Base-by-base conservation (phyloP, 2,888 invertebrate genomes). In the Agrochola circellaris region DNA sequence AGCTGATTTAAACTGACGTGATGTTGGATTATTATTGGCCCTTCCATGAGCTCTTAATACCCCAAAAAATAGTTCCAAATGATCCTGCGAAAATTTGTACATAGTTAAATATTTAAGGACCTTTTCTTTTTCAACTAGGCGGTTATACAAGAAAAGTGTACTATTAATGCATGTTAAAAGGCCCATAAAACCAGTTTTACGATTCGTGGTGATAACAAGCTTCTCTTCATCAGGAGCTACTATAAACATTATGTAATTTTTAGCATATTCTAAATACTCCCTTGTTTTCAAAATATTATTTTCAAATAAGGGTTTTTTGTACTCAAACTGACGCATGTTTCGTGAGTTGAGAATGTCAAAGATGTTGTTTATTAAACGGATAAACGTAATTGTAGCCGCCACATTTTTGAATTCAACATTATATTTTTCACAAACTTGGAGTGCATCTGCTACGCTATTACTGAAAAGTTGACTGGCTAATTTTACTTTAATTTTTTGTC, bases 1-100 rank as follows among this genome's bases (percentile, higher is more conserved):
- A 71, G 60, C 66, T 9, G 81, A 64, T 66, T 75, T 77, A 65
- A 82, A 84, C 34, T 84, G 84, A 7, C 69, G 64, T 45, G 76
- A 54, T 30, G 75, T 84, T 1, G 79, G 82, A 74, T 84, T 84
- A 60, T 84, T 84, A 72, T 82, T 84, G 8, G 69, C 7, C 26
- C 82, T 48, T 23, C 79, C 73, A 64, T 79, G 61, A 5, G 79
- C 76, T 48, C 73, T 68, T 56, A 77, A 15, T 20, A 66, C n/a
- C 0, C 67, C 45, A 58, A 81, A 81, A 68, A 74, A 81, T 70
- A 48, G 48, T 69, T 79, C 74, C 9, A 79, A 48, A 62, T 76
- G 79, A 70, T 76, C 66, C n/a, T 79, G 82, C 0, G 60, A 66
- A 61, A 82, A 68, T 76, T 67, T 66, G 30, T 79, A 51, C 2